Evolutionary conservation across 2,797 vertebrate genomes (phyloP).

Genomic region (Lacerta viridis): DNA sequence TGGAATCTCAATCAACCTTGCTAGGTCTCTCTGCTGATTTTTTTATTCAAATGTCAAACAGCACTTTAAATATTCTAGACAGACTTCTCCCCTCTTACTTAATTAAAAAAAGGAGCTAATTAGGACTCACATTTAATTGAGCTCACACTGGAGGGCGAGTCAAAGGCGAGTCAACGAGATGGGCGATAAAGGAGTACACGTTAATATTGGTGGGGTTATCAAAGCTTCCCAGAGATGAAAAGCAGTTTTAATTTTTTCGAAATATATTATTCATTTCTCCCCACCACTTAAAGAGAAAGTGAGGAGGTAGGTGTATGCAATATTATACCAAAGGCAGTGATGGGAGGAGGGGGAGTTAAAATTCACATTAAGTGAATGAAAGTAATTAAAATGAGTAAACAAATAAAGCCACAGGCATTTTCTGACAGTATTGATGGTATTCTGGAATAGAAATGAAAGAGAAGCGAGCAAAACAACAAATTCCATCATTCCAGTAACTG

Average conservation of each 20-base stretch:
- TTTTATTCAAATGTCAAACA: slow-evolving; percentile 48
- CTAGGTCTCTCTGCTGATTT: neutral
- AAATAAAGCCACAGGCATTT: neutral
- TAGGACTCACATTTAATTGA: slow-evolving; percentile 68
- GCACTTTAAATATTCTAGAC: slow-evolving; percentile 69
- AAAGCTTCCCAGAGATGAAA: slow-evolving; percentile 21
- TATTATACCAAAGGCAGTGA: neutral
- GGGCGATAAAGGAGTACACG: slow-evolving; percentile 56
- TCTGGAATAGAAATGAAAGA: neutral
- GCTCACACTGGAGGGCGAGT: slow-evolving; percentile 63
- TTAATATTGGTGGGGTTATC: slow-evolving; percentile 45
- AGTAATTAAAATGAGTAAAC: neutral
- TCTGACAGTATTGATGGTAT: neutral
- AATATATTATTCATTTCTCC: slow-evolving; percentile 6
- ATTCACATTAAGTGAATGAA: neutral
- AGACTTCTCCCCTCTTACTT: slow-evolving; percentile 19
- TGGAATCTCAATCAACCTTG: neutral
- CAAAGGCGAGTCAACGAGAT: slow-evolving; percentile 61
- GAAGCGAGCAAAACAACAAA: neutral
- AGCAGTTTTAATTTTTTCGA: slow-evolving; percentile 2
- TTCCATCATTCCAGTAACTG: neutral
- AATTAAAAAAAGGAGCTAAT: slow-evolving; percentile 66
- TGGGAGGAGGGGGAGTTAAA: neutral
- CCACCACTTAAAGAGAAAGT: neutral
- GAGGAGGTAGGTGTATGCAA: neutral